Evolutionary conservation across 2,113 vertebrate genomes (phyloP).

Genomic region (Aphyosemion australe): DNA sequence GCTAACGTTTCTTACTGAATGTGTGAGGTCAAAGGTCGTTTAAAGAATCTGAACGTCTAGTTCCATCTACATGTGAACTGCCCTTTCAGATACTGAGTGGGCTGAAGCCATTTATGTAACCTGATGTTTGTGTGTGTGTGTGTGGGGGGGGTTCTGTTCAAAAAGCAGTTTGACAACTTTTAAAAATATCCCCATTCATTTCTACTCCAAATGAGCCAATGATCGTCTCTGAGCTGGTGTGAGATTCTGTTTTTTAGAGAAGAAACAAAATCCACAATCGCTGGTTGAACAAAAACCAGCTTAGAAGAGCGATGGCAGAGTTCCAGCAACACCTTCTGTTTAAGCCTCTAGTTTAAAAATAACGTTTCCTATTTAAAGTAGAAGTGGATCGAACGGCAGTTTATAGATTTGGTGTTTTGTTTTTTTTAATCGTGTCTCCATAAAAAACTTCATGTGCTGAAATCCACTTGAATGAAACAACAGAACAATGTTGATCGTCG

Average conservation of each 20-base stretch:
- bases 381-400: no score
- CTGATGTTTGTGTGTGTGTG: conserved; percentile 46
- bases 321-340: neutral
- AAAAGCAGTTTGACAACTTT: conserved; percentile 31
- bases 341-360: neutral
- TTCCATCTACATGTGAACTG: conserved; percentile 45
- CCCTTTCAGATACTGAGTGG: conserved; percentile 58
- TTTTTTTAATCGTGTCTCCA: neutral
- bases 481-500: conserved; percentile 3
- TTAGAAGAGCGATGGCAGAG: neutral
- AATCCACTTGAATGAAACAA: conserved; percentile 1
- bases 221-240: neutral
- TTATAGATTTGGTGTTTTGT: neutral
- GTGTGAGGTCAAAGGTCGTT: conserved; percentile 42
- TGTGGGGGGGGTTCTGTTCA: conserved; percentile 6
- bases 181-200: conserved; percentile 50
- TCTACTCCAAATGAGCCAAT: conserved; percentile 8
- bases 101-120: conserved; percentile 65
- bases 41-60: conserved; percentile 48
- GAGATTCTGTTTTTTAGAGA: neutral
- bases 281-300: neutral
- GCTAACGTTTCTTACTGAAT: conserved; percentile 21
- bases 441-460: neutral
- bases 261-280: neutral
- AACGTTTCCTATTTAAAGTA: neutral